Percentiles rank a stretch among this genome's conserved stretches.
Evolutionary conservation across 2,113 vertebrate genomes (phyloP).

Genomic region (Oncorhynchus tshawytscha): DNA sequence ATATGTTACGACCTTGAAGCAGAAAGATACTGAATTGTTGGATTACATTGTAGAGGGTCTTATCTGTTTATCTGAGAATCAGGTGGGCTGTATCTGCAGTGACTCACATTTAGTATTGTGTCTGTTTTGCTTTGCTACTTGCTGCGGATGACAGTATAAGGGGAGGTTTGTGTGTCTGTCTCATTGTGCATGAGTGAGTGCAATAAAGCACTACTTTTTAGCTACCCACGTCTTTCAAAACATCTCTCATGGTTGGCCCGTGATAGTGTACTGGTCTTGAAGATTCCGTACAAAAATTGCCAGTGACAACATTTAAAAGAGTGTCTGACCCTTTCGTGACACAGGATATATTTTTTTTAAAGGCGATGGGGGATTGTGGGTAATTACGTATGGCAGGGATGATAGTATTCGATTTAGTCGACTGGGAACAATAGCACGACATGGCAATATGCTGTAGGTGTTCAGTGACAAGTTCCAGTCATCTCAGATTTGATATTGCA

Average conservation of each 20-base stretch:
- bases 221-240: not conserved
- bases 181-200: not conserved
- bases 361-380: not conserved
- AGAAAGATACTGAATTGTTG: not conserved
- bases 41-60: not conserved
- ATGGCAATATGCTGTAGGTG: slow-evolving; percentile 32
- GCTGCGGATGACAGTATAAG: not conserved
- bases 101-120: not conserved
- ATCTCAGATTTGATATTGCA: slow-evolving; percentile 32
- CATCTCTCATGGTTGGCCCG: not conserved
- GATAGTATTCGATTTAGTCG: not conserved
- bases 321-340: not conserved
- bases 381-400: not conserved
- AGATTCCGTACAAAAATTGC: not conserved
- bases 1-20: slow-evolving; percentile 8
- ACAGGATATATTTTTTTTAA: not conserved
- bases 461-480: slow-evolving; percentile 35
- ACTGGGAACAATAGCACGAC: slow-evolving; percentile 10
- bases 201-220: not conserved
- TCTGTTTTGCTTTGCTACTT: not conserved
- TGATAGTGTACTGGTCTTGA: not conserved
- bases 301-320: not conserved
- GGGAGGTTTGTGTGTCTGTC: not conserved
- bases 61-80: slow-evolving; percentile 26
- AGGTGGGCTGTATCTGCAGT: not conserved